A percentile compares a stretch with the other conserved stretches of the same genome.
Evolutionary conservation across 2,888 invertebrate species (phyloP).

Genomic region (Caenorhabditis imperialis): DNA sequence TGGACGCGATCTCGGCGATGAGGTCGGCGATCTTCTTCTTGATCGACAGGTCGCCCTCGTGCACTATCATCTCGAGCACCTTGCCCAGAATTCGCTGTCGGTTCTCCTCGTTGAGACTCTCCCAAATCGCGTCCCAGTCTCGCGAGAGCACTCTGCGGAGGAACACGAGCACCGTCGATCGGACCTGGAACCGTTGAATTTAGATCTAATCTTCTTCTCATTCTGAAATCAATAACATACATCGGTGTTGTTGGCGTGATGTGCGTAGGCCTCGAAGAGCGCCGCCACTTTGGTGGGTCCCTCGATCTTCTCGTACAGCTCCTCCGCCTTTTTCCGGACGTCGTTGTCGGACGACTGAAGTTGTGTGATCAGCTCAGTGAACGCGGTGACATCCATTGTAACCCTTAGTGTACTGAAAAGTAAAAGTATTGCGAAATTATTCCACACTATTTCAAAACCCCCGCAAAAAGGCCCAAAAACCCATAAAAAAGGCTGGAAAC

Average conservation of each 20-base stretch:
- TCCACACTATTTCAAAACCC: not conserved
- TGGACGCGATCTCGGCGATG: slow-evolving; percentile 57
- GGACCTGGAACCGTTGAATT: too few species aligned
- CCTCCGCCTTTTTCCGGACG: slow-evolving; percentile 53
- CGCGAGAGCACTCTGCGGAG: slow-evolving; percentile 88
- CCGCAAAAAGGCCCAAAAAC: not conserved
- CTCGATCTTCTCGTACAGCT: slow-evolving; percentile 53
- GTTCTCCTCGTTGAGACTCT: slow-evolving; percentile 86
- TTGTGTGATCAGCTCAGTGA: slow-evolving; percentile 48
- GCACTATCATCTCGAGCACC: slow-evolving; percentile 50
- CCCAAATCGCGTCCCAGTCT: slow-evolving; percentile 88
- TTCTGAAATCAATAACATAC: slow-evolving; percentile 41
- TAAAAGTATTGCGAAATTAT: slow-evolving; percentile 4
- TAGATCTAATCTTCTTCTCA: too few species aligned
- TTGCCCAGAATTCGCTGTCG: slow-evolving; percentile 80
- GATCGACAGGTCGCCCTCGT: slow-evolving; percentile 40
- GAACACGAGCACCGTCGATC: slow-evolving; percentile 94
- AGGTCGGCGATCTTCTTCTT: slow-evolving; percentile 59
- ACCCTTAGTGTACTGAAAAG: too few species aligned
- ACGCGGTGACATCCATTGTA: slow-evolving; percentile 47
- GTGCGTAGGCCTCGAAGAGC: slow-evolving; percentile 67
- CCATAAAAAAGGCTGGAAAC: not conserved
- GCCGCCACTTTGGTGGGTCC: slow-evolving; percentile 50
- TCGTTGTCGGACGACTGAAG: slow-evolving; percentile 54
- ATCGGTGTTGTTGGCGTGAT: slow-evolving; percentile 58